Percentiles rank a stretch among this genome's conserved stretches.
phyloP scores from a whole-genome alignment of 2,113 vertebrate species.

The Periophthalmodon schlosseri region DNA sequence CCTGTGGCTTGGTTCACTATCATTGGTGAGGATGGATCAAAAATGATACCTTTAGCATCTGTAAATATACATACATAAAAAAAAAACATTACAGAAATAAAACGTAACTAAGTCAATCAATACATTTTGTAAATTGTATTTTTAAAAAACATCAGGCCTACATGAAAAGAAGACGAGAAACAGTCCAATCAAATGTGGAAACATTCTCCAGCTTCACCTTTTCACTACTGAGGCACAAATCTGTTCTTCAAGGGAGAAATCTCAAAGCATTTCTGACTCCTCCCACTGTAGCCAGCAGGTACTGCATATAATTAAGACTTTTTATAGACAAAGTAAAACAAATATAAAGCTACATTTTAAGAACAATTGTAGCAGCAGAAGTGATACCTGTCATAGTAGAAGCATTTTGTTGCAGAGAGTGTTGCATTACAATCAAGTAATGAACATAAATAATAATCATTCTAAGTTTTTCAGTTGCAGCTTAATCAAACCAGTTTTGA shows the following conservation, averaged over 20 bases:
- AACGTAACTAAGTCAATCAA: background rate
- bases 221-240: background rate
- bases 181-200: conserved; percentile 8
- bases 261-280: background rate
- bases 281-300: background rate
- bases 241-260: background rate
- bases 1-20: background rate
- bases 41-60: conserved; percentile 30
- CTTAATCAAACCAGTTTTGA: background rate
- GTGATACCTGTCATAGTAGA: too few species aligned
- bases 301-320: background rate
- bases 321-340: too few species aligned
- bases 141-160: conserved; percentile 12
- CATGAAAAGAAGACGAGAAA: conserved; percentile 41
- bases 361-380: too few species aligned
- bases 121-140: background rate
- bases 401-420: too few species aligned
- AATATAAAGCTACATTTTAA: too few species aligned
- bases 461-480: background rate
- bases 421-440: too few species aligned
- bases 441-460: too few species aligned
- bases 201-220: conserved; percentile 27
- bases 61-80: conserved; percentile 23
- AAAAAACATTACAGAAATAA: background rate
- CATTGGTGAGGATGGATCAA: conserved; percentile 21